Percentiles rank a stretch among this genome's conserved stretches.
Evolutionary conservation across 2,888 invertebrate species (phyloP).

Genomic region (Drosophila paranaensis): DNA sequence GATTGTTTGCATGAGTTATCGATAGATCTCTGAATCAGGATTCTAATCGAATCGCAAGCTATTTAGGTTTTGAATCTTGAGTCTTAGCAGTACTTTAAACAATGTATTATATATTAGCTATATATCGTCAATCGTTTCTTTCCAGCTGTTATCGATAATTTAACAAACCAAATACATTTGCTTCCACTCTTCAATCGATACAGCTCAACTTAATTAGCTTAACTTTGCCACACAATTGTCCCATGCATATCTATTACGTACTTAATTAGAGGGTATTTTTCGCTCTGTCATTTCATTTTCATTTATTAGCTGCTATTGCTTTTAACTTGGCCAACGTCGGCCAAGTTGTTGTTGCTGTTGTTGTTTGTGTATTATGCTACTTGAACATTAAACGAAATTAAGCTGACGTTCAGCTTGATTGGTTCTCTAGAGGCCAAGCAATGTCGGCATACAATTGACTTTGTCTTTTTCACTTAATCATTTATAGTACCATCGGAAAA

Average conservation of each 20-base stretch:
- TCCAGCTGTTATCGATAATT: neutral
- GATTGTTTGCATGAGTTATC: neutral
- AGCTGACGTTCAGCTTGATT: slow-evolving; percentile 77
- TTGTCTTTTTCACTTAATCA: slow-evolving; percentile 73
- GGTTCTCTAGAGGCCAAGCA: slow-evolving; percentile 71
- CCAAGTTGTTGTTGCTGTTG: slow-evolving; percentile 34
- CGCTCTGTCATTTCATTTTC: slow-evolving; percentile 4
- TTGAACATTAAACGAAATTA: slow-evolving; percentile 75
- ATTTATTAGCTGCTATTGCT: slow-evolving; percentile 4
- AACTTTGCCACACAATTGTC: too few relatives aligned
- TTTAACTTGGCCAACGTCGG: slow-evolving; percentile 22
- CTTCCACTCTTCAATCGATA: neutral
- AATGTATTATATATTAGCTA: too few relatives aligned
- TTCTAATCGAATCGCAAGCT: too few relatives aligned
- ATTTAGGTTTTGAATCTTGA: neutral
- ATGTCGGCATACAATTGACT: slow-evolving; percentile 68
- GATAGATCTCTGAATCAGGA: neutral
- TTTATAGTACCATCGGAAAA: slow-evolving; percentile 58
- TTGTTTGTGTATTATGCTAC: slow-evolving; percentile 64
- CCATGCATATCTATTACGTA: neutral
- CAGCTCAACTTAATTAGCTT: neutral
- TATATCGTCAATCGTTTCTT: neutral
- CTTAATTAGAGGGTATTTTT: slow-evolving; percentile 35
- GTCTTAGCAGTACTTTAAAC: too few relatives aligned
- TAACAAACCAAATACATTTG: neutral